Conservation (phyloP, 2,797 vertebrate species). For the Tadarida brasiliensis region DNA sequence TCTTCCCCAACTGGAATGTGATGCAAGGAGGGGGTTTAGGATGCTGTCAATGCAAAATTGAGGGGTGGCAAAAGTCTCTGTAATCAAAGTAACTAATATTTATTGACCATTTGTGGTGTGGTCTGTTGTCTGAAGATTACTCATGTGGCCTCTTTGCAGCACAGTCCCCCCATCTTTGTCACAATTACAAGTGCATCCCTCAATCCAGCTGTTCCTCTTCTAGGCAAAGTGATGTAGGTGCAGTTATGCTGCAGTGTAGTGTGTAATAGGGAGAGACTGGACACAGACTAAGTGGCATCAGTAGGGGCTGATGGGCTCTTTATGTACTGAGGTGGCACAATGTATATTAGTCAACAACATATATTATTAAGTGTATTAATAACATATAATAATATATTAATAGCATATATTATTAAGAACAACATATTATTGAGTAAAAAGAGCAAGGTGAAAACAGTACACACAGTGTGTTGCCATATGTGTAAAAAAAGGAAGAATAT, state of each 20-base stretch:
- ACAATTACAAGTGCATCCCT: background rate
- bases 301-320: background rate
- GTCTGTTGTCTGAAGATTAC: background rate
- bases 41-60: background rate
- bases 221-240: background rate
- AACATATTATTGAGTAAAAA: background rate
- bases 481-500: background rate
- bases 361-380: background rate
- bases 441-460: background rate
- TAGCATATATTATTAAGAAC: background rate
- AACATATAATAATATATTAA: background rate
- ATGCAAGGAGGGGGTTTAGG: background rate
- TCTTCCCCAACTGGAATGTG: conserved; percentile 2
- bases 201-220: background rate
- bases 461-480: background rate
- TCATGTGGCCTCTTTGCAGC: background rate
- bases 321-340: background rate
- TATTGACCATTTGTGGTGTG: background rate
- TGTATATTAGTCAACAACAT: background rate
- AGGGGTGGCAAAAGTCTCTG: background rate
- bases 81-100: background rate
- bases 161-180: background rate
- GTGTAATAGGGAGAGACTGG: background rate
- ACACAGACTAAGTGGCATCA: background rate
- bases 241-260: background rate